Percentiles rank a stretch among this genome's conserved stretches.
Conservation (phyloP, 2,113 vertebrate genomes). For the Chunga burmeisteri region DNA sequence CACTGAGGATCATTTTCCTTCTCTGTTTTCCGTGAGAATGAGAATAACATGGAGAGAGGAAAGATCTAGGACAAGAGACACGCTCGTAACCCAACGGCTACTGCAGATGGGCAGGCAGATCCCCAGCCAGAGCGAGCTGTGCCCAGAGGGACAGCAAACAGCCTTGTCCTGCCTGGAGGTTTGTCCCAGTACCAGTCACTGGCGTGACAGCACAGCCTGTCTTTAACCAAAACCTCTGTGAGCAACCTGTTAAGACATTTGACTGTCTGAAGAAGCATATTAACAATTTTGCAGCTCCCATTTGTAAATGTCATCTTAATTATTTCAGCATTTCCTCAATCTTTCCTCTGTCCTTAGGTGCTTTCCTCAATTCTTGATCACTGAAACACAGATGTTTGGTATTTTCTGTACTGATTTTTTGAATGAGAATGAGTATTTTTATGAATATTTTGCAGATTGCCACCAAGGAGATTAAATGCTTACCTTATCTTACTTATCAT, state of each 20-base stretch:
- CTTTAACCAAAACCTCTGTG: not conserved
- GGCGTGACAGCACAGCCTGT: not conserved
- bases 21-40: not conserved
- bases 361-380: not conserved
- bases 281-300: not conserved
- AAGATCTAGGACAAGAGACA: not conserved
- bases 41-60: not conserved
- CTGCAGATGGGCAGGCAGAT: not conserved
- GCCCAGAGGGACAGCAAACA: not conserved
- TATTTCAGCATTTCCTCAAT: not conserved
- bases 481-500: not conserved
- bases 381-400: not conserved
- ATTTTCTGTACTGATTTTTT: not conserved
- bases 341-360: not conserved
- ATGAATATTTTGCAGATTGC: not conserved
- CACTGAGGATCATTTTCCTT: not conserved
- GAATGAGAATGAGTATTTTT: not conserved
- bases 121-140: not conserved
- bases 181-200: not conserved
- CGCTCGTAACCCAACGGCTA: accelerated
- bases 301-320: not conserved
- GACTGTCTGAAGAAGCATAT: not conserved
- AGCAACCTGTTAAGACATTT: not conserved
- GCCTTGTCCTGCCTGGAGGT: not conserved
- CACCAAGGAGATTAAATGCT: not conserved